Base-by-base conservation (phyloP, 2,888 invertebrate genomes). In the Patella pellucida region DNA sequence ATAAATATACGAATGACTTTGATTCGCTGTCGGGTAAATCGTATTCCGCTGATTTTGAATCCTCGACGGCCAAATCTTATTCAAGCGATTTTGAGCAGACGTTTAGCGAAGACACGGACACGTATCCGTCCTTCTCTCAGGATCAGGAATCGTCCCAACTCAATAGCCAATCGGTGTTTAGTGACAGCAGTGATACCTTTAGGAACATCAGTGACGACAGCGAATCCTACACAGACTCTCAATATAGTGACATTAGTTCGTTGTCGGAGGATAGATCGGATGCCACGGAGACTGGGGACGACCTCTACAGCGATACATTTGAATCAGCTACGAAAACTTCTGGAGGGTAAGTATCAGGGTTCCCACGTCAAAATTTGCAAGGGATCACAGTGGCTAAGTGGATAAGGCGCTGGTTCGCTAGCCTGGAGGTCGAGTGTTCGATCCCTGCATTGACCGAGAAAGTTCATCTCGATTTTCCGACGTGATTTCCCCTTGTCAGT, bases 161-260 rank as follows among this genome's bases (percentile, higher is more conserved):
- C 19, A 23, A 19, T 14, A 62, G 19, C 12, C 23, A 23, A 11
- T 62, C 62, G 3, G 19, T 23, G 9, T 23, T 62, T 12, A 62
- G 19, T 23, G 62, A 62, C 62, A 23, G 23, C 23, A 62, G 62
- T 23, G 62, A 62, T 4, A 23, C 62, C 11, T 23, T 11, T 19
- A 19, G 62, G 11, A 62, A 19, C 14, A 3, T 23, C 23, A 62
- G 62, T 62, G 62, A 62, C 3, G 62, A 62, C 3, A 62, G 62
- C 14, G 62, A 62, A 23, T 62, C 62, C 3, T 62, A 62, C 23
- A 23, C 62, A 19, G 62, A 62, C 11, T 62, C 62, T 12, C 62
- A 23, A 62, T 62, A 62, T 62, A 62, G 62, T 11, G 62, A 62
- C 23, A 62, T 62, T 19, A 62, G 62, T 62, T 62, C 62, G 14